phyloP scores from a whole-genome alignment of 2,113 vertebrate species.

The Pluvialis apricaria region DNA sequence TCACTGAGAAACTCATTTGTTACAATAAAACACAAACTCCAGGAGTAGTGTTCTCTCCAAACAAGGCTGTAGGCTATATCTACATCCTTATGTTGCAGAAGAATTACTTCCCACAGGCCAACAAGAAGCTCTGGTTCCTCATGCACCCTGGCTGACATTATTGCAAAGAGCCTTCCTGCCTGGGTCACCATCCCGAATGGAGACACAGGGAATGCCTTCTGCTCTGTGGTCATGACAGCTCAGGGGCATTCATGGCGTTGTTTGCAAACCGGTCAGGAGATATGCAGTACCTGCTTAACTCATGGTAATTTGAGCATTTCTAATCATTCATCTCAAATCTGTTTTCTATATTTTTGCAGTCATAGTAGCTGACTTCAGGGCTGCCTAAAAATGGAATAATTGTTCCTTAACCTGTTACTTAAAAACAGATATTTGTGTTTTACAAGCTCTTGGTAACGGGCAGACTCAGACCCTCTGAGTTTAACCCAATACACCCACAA shows the following conservation, averaged over 20 bases:
- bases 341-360: background rate
- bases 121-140: background rate
- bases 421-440: background rate
- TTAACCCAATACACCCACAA: background rate
- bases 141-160: background rate
- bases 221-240: background rate
- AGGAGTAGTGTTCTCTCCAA: background rate
- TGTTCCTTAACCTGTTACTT: background rate
- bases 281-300: background rate
- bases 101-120: background rate
- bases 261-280: background rate
- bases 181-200: background rate
- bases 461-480: background rate
- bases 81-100: background rate
- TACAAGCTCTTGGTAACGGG: background rate
- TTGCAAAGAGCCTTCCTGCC: background rate
- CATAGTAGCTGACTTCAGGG: background rate
- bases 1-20: background rate
- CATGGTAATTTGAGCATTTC: background rate
- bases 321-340: background rate
- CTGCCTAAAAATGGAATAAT: background rate
- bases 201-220: background rate
- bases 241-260: fast-evolving
- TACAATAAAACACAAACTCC: background rate
- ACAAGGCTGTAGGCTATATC: background rate